Percentiles rank a stretch among this genome's conserved stretches.
These are phyloP conservation scores for Aporophyla nigra DNA, from an alignment of 2,888 invertebrate species.

Conservation along the genomic window DNA sequence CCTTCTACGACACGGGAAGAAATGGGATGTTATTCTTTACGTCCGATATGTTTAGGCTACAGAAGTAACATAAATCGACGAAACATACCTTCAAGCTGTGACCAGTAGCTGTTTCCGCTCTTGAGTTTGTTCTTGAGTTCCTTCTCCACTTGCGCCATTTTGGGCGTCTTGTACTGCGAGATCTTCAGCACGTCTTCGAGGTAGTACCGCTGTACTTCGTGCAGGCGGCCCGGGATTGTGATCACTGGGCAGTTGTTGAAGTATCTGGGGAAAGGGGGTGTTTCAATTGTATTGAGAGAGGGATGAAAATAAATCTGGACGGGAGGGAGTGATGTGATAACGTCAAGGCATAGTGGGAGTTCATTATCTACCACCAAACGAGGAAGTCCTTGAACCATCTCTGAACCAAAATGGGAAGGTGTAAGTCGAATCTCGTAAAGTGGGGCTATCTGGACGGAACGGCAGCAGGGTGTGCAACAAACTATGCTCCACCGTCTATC, in stretches of 20 bases:
- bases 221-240: conserved; percentile 94
- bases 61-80: background rate
- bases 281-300: background rate
- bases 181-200: conserved; percentile 95
- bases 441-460: too few relatives aligned
- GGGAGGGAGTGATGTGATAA: background rate
- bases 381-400: too few relatives aligned
- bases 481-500: too few relatives aligned
- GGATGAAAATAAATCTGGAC: background rate
- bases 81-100: conserved; percentile 80
- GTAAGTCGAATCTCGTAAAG: too few relatives aligned
- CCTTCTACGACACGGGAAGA: too few relatives aligned
- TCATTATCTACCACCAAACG: too few relatives aligned
- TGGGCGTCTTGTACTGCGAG: conserved; percentile 90
- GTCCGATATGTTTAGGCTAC: too few relatives aligned
- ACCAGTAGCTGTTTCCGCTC: conserved; percentile 84
- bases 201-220: conserved; percentile 94
- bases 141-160: conserved; percentile 85
- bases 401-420: too few relatives aligned
- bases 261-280: conserved; percentile 87
- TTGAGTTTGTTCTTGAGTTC: conserved; percentile 80
- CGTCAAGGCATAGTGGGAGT: too few relatives aligned
- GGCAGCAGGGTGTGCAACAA: too few relatives aligned
- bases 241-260: conserved; percentile 95
- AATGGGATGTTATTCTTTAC: too few relatives aligned